Percentiles rank a stretch among this genome's conserved stretches.
Conservation (phyloP, 2,113 vertebrate species). For the Pollimyrus isidori region DNA sequence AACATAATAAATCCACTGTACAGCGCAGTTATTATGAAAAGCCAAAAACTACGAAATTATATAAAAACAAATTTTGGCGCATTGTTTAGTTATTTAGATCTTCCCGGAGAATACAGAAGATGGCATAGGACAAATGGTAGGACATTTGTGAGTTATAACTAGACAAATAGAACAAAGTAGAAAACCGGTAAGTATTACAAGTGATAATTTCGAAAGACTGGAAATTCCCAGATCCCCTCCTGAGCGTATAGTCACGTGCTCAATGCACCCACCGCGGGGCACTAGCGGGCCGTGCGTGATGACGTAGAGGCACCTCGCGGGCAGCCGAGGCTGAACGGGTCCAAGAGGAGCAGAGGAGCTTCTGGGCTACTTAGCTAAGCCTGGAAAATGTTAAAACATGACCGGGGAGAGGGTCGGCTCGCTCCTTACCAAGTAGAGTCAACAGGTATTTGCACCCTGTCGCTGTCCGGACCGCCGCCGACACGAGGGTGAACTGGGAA, state of each 20-base stretch:
- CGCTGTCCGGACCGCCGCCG: neutral
- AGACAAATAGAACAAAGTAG: neutral
- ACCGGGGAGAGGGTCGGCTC: neutral
- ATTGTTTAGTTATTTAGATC: neutral
- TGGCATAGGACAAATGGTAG: neutral
- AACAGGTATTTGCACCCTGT: constrained; percentile 13
- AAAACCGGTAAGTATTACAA: neutral
- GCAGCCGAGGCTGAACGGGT: neutral
- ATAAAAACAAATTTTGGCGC: neutral
- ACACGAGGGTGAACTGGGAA: neutral
- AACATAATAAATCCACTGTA: neutral
- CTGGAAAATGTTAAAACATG: constrained; percentile 13
- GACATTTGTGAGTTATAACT: neutral
- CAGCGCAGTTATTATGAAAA: neutral
- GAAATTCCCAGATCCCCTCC: neutral
- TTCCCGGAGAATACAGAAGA: neutral
- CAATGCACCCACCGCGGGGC: neutral
- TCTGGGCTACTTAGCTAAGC: neutral
- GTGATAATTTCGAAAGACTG: neutral
- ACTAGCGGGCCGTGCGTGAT: neutral
- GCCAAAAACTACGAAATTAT: neutral
- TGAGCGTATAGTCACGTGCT: neutral
- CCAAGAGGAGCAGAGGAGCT: neutral
- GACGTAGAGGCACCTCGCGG: neutral
- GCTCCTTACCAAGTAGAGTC: constrained; percentile 10